phyloP scores from a whole-genome alignment of 2,888 invertebrate species.

The Caenorhabditis panamensis region DNA sequence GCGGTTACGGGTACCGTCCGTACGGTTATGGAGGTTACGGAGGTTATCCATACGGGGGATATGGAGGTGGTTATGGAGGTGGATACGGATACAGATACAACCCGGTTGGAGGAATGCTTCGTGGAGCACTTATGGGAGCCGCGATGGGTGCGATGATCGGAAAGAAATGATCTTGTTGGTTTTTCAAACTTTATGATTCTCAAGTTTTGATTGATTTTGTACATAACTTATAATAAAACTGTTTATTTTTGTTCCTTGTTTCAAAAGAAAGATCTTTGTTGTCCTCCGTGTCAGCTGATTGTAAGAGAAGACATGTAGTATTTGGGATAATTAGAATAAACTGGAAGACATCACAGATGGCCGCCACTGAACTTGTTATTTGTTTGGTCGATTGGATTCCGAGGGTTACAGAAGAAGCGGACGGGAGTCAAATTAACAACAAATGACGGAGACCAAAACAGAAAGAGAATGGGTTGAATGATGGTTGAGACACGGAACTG shows the following conservation, averaged over 20 bases:
- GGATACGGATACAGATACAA: constrained; percentile 45
- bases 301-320: background rate
- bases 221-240: constrained; percentile 8
- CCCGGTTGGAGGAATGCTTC: constrained; percentile 54
- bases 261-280: background rate
- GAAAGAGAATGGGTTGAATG: background rate
- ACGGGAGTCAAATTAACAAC: constrained; percentile 38
- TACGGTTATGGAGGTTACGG: constrained; percentile 42
- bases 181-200: constrained; percentile 1
- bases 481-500: background rate
- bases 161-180: constrained; percentile 32
- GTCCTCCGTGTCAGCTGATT: background rate
- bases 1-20: constrained; percentile 10
- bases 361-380: constrained; percentile 36
- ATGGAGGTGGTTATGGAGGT: constrained; percentile 46
- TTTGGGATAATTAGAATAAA: background rate
- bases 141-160: constrained; percentile 62
- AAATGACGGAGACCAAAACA: constrained; percentile 18
- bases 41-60: constrained; percentile 41
- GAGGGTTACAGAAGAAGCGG: constrained; percentile 4
- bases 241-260: background rate
- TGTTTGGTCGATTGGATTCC: background rate
- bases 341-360: constrained; percentile 8
- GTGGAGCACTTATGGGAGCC: constrained; percentile 59
- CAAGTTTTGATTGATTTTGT: constrained; percentile 19